These are phyloP conservation scores for Phoeniculus purpureus DNA, from an alignment of 2,797 vertebrate genomes.

Conservation along the genomic window DNA sequence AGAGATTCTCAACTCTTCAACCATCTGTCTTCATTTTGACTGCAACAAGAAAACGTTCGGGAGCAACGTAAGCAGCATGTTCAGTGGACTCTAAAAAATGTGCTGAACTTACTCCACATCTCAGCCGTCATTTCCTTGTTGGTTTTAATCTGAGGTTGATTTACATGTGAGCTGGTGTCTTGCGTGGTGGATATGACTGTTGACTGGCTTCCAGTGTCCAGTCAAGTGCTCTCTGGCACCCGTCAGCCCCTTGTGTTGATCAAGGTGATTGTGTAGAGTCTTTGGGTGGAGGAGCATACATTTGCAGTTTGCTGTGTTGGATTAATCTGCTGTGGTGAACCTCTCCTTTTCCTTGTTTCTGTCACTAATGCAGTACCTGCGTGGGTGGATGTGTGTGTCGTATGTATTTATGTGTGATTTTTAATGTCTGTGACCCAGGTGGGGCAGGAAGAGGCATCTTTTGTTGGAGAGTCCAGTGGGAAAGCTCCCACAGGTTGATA, in stretches of 20 bases:
- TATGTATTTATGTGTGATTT: rapidly evolving
- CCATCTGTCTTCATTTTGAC: background rate
- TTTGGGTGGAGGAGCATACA: background rate
- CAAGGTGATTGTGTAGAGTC: background rate
- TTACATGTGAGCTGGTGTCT: background rate
- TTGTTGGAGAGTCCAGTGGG: background rate
- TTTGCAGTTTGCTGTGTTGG: background rate
- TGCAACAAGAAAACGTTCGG: background rate
- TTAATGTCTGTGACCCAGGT: background rate
- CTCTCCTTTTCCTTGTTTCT: background rate
- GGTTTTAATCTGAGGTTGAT: background rate
- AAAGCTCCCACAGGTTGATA: background rate
- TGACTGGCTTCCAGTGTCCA: background rate
- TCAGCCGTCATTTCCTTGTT: background rate
- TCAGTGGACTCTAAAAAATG: background rate
- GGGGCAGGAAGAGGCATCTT: background rate
- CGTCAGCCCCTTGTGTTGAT: background rate
- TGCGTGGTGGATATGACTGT: background rate
- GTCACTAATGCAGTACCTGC: background rate
- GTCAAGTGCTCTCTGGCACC: background rate
- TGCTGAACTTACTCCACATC: background rate
- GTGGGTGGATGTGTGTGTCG: rapidly evolving
- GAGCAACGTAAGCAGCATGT: background rate
- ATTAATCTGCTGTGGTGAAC: background rate
- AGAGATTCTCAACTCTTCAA: background rate